phyloP scores from a whole-genome alignment of 2,888 invertebrate genomes.

The Gibbula magus region DNA sequence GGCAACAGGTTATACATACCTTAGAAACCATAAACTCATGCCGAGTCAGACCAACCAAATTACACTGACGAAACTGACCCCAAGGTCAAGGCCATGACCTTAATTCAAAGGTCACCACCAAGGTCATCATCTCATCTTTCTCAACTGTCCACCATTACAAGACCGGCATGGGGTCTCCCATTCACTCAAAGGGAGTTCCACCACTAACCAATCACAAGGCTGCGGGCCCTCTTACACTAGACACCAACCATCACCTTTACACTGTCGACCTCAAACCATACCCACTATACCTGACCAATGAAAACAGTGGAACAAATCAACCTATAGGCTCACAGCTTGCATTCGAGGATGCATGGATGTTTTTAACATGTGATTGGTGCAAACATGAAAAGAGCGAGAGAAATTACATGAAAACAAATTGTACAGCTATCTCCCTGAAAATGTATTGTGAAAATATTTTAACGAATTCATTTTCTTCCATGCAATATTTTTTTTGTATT shows the following conservation, averaged over 20 bases:
- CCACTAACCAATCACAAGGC: constrained; percentile 5
- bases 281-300: constrained; percentile 24
- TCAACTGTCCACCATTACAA: constrained; percentile 8
- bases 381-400: too few species aligned
- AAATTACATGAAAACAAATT: too few species aligned
- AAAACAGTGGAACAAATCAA: constrained; percentile 24
- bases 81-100: not conserved
- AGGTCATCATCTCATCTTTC: not conserved
- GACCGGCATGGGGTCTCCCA: not conserved
- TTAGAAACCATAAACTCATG: not conserved
- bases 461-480: too few species aligned
- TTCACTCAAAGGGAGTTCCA: not conserved
- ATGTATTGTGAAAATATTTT: too few species aligned
- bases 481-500: too few species aligned
- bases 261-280: constrained; percentile 17
- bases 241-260: constrained; percentile 10
- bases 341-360: too few species aligned
- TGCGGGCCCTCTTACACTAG: not conserved
- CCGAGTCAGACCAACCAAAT: constrained; percentile 10
- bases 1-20: not conserved
- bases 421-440: too few species aligned
- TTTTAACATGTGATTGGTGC: too few species aligned
- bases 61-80: constrained; percentile 1
- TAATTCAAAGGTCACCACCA: constrained; percentile 3
- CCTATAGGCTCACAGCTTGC: not conserved